Evolutionary conservation across 1,140 invertebrate species (phyloP), one percentile per base, ranked within the genome.

Genomic region (Bombyx mandarina): DNA sequence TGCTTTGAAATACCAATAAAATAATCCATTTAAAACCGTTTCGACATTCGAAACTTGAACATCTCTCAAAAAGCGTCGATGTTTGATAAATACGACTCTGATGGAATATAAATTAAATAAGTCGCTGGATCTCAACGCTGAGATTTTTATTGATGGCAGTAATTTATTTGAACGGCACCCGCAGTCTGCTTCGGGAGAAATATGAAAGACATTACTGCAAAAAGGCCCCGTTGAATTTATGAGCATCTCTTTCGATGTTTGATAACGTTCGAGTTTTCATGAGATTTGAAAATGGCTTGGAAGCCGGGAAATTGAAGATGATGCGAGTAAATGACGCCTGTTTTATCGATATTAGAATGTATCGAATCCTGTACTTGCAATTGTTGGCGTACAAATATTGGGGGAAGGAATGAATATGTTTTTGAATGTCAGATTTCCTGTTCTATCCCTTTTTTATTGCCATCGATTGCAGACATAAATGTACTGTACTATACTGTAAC

Each of bases 141-240:
- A 75, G 79, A 83, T 80, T 81, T 83, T 81, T 81, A 81, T 84
- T 79, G 79, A 80, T 84, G 77, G 75, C 63, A 60, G 77, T 77
- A 84, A 82, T 84, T 82, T 80, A 82, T 82, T 84, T 82, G 77
- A 78, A 69, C 76, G 73, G 73, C 76, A 69, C 77, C 75, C 79
- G 77, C 77, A 80, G 79, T 77, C 73, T 82, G 77, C 79, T 80
- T 66, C 67, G 67, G 69, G 69, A 81, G 77, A 82, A 84, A 84
- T 84, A 84, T 84, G 81, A 84, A 84, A 80, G 79, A 74, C 77
- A 84, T 84, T 84, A 82, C 72, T 73, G 75, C 72, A 78, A 78
- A 82, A 82, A 82, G 78, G 76, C 81, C 78, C 75, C 77, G 77
- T 65, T 68, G 64, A 81, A 84, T 84, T 82, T 79, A 84, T 84